Evolutionary conservation across 1,140 invertebrate genomes (phyloP), one percentile per base, ranked within the genome.

Genomic region (Scaptomyza graminum): DNA sequence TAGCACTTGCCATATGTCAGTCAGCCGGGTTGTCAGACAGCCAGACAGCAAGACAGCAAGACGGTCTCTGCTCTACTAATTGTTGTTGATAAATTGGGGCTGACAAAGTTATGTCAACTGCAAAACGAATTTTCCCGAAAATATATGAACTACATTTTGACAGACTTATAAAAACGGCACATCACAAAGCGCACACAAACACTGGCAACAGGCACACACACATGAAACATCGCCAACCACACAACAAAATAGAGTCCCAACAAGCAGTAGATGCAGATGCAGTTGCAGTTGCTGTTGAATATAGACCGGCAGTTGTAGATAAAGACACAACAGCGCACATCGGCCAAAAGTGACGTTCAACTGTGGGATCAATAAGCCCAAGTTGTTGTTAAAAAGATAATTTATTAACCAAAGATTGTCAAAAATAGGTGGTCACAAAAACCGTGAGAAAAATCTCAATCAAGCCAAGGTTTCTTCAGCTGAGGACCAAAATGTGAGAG

Each of bases 21-120:
- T 22, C 57, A 44, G 16, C 34, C 25, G 18, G 8, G n/a, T n/a
- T n/a, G n/a, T n/a, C n/a, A n/a, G 16, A 54, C 41, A 34, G 7
- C 28, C 43, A 15, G 43, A 16, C 51, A 56, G 68, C 74, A 44
- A 77, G 63, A 49, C 62, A 54, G 25, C 34, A 9, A n/a, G 49
- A 44, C 28, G 16, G 59, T 64, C 59, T 74, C 70, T 82, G 82
- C 83, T 85, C 82, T 88, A 76, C 83, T 87, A 87, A 87, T 87
- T 87, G 83, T 87, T 87, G 83, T 87, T 87, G 83, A 87, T 88
- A 87, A 87, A 87, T 87, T 87, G 83, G 79, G 69, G 75, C 79
- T 87, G 83, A 83, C 83, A 87, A 88, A 87, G 83, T 87, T 87
- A 87, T 87, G 83, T 88, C 83, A 87, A 87, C 83, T 87, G 83